Evolutionary conservation across 1,140 invertebrate species (phyloP).

Genomic region (Notospermus geniculatus): DNA sequence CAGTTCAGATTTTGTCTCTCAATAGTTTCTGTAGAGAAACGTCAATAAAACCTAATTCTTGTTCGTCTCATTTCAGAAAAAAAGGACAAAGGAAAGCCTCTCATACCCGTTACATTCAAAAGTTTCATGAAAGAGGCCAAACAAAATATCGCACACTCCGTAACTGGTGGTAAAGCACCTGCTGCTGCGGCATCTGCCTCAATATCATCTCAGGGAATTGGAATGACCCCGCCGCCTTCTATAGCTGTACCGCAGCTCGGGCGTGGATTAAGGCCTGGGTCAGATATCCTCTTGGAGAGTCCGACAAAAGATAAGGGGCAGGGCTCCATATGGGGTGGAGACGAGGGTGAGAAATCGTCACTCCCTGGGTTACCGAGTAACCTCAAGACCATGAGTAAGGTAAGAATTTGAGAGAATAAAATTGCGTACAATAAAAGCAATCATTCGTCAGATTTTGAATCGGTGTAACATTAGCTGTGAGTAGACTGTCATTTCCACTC

Average conservation of each 20-base stretch:
- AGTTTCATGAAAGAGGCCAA: conserved; percentile 38
- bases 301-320: conserved; percentile 4
- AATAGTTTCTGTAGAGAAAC: no score
- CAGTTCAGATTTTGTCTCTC: no score
- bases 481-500: no score
- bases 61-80: conserved; percentile 7
- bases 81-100: not conserved
- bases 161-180: conserved; percentile 22
- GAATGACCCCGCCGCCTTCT: conserved; percentile 9
- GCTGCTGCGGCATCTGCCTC: not conserved
- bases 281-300: conserved; percentile 34
- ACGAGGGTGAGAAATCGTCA: no score
- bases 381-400: no score
- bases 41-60: no score
- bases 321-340: no score
- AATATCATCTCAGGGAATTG: not conserved
- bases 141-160: conserved; percentile 26
- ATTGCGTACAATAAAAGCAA: no score
- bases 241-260: conserved; percentile 33
- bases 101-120: conserved; percentile 30
- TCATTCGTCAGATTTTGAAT: no score
- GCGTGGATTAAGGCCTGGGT: conserved; percentile 34
- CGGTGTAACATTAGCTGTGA: no score
- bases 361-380: no score
- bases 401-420: no score